phyloP scores from a whole-genome alignment of 2,113 vertebrate species.

The Heliornis fulica region DNA sequence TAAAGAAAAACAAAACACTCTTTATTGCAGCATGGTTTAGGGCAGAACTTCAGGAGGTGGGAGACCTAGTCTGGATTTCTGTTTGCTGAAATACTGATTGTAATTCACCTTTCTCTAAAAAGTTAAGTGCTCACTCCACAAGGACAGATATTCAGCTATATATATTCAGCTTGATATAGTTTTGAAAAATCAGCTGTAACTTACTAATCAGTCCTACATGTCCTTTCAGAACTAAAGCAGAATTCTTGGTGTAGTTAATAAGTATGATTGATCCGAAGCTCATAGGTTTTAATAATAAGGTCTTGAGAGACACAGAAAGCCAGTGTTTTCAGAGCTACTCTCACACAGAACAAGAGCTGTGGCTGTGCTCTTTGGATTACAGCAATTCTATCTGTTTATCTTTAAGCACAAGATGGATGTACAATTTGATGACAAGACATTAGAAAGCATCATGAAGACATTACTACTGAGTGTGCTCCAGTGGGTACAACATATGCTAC shows the following conservation, averaged over 20 bases:
- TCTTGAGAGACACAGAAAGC: background rate
- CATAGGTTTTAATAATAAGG: background rate
- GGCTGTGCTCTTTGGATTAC: conserved; percentile 1
- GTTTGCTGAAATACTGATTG: background rate
- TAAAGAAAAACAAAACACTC: background rate
- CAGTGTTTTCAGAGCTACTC: background rate
- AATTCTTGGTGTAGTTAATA: background rate
- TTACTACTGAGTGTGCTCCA: conserved; percentile 16
- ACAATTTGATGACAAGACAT: conserved; percentile 38
- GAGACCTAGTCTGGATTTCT: background rate
- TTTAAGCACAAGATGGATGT: conserved; percentile 32
- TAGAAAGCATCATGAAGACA: conserved; percentile 55
- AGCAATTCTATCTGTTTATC: conserved; percentile 39
- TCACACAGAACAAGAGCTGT: background rate
- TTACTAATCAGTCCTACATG: background rate
- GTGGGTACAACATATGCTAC: conserved; percentile 28
- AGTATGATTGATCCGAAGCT: background rate
- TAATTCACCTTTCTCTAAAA: background rate
- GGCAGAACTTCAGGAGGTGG: background rate
- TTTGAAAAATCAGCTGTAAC: background rate
- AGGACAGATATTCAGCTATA: too few relatives aligned
- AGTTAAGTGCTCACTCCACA: background rate
- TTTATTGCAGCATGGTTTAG: background rate
- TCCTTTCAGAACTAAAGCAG: background rate
- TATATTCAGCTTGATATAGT: too few relatives aligned